Conservation (phyloP, 2,797 vertebrate species). For the Tenualosa thibaudeaui region DNA sequence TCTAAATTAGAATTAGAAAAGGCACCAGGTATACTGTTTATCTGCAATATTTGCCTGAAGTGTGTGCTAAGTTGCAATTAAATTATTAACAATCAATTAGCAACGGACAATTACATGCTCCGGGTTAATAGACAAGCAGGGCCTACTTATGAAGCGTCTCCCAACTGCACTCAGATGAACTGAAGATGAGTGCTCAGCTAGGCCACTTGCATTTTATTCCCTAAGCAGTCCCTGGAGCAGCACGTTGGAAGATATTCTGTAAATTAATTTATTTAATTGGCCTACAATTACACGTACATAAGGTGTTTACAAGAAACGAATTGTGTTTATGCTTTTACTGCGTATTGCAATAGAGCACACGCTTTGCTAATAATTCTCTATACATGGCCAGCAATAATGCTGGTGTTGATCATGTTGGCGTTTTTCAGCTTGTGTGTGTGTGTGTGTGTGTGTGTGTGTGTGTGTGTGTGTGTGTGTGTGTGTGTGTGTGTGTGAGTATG, state of each 20-base stretch:
- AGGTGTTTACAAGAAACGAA: no score
- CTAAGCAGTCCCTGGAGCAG: background rate
- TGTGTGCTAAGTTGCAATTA: background rate
- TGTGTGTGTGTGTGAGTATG: no score
- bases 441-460: background rate
- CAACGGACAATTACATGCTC: background rate
- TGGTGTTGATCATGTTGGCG: background rate
- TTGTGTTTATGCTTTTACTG: no score
- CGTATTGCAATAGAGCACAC: background rate
- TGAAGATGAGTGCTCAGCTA: background rate
- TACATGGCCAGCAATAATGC: background rate
- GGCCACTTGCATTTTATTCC: background rate
- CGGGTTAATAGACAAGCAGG: background rate
- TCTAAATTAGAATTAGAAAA: background rate
- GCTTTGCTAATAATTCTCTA: background rate
- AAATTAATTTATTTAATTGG: background rate
- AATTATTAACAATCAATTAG: conserved; percentile 7
- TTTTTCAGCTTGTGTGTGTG: background rate
- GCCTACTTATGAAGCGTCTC: background rate
- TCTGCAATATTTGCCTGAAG: background rate
- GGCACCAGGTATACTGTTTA: background rate
- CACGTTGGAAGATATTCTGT: background rate
- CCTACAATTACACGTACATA: background rate
- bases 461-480: background rate
- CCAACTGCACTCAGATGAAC: background rate